Conservation (phyloP, 1,140 invertebrate species). For the Thaumatotibia leucotreta region DNA sequence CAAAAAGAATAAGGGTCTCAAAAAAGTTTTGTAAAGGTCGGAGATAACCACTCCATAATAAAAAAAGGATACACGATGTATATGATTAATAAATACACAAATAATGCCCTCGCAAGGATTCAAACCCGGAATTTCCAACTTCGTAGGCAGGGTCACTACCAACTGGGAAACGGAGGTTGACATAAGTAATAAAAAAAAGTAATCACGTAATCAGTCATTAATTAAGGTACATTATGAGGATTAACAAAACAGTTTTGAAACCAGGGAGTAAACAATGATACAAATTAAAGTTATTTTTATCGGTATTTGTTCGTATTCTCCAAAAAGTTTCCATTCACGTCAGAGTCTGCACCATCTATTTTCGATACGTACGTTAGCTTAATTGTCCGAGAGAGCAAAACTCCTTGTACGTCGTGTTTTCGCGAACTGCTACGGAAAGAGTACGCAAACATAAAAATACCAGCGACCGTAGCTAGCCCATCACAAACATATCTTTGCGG, state of each 20-base stretch:
- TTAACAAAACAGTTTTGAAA: background rate
- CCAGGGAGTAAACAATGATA: background rate
- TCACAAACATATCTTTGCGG: background rate
- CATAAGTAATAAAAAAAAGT: too few relatives aligned
- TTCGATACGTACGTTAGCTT: constrained; percentile 9
- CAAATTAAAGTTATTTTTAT: constrained; percentile 5
- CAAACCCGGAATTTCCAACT: too few relatives aligned
- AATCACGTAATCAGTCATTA: too few relatives aligned
- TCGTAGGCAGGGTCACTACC: too few relatives aligned
- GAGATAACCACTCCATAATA: too few relatives aligned
- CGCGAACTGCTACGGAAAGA: background rate
- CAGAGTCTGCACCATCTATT: constrained; percentile 9
- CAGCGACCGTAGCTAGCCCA: background rate
- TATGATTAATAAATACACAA: too few relatives aligned
- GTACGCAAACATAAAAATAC: constrained; percentile 7
- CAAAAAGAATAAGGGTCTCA: too few relatives aligned
- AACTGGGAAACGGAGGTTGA: too few relatives aligned
- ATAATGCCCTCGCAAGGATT: too few relatives aligned
- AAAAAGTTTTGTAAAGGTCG: too few relatives aligned
- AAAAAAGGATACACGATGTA: too few relatives aligned
- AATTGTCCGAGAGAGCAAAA: constrained; percentile 8
- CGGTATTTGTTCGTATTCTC: background rate
- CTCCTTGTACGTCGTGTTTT: background rate
- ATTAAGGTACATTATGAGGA: too few relatives aligned
- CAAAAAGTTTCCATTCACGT: background rate